Conservation (phyloP, 2,888 invertebrate species). For the Chrysolina haemoptera region DNA sequence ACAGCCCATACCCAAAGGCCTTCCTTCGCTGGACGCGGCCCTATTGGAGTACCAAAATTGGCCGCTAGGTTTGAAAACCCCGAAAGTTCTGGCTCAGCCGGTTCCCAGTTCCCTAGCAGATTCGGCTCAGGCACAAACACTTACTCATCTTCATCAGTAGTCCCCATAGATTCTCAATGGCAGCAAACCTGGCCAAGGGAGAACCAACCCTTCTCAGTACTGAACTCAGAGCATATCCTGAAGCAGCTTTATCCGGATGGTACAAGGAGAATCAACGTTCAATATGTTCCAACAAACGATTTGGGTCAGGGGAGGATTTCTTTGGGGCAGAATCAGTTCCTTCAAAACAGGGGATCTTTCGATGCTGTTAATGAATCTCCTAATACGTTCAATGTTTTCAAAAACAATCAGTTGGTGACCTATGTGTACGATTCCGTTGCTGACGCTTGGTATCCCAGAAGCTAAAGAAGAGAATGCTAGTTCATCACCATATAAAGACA, state of each 20-base stretch:
- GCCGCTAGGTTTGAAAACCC: slow-evolving; percentile 66
- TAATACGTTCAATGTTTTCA: neutral
- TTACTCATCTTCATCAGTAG: neutral
- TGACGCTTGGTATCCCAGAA: slow-evolving; percentile 23
- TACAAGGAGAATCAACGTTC: neutral
- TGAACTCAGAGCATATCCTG: neutral
- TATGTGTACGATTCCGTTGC: slow-evolving; percentile 20
- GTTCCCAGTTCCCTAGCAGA: neutral
- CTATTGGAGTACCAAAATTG: slow-evolving; percentile 75
- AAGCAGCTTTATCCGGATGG: slow-evolving; percentile 8
- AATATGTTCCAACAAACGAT: neutral
- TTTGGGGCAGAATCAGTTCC: neutral
- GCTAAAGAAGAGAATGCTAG: neutral
- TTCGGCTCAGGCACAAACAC: neutral
- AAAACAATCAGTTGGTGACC: slow-evolving; percentile 10
- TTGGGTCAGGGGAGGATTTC: neutral
- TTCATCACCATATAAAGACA: neutral
- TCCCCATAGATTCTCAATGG: neutral
- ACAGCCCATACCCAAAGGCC: slow-evolving; percentile 74
- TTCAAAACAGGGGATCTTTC: neutral
- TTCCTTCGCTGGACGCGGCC: slow-evolving; percentile 75
- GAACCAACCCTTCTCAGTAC: slow-evolving; percentile 1
- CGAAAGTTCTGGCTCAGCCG: slow-evolving; percentile 43
- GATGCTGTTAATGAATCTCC: neutral
- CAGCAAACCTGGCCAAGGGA: slow-evolving; percentile 7